Evolutionary conservation across 2,113 vertebrate species (phyloP), one percentile per base, ranked within the genome.

Genomic region (Lepidothrix coronata): DNA sequence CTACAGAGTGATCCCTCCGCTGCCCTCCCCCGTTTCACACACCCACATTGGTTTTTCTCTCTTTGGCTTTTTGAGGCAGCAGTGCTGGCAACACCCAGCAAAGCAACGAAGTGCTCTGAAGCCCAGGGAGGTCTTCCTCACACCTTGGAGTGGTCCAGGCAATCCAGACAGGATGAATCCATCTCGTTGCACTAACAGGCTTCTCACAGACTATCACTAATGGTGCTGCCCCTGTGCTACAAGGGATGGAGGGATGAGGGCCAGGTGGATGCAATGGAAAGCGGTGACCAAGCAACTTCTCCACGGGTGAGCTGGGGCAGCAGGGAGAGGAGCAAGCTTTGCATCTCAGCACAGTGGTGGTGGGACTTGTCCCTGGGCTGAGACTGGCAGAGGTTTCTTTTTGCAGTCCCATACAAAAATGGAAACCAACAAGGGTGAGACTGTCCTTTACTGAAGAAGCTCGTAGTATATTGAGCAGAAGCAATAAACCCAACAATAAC

Each of bases 401-500:
- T 75, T 80, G 88, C 95, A 94, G 94, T 91, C 94, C 87, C 80
- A 20, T 91, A 81, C 17, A 77, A 81, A 93, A 94, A 82, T 65
- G 88, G 94, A 96, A 71, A 95, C 86, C 94, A 94, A 87, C 68
- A 88, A 94, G 88, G 77, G 62, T 91, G 94, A 93, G 96, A 93
- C 81, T 90, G 94, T 97, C 94, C 94, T 96, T 97, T 97, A 95
- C 95, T 88, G 96, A 97, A 96, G 94, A 97, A 97, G 97, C 96
- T 97, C 58, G 5, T 92, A 97, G 89, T 97, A 98, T 97, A 98
- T 14, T 86, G 97, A 98, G 98, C 97, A 97, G 86, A 98, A 98
- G 97, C 96, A 92, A 94, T 91, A 96, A 97, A 97, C 95, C 97
- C 82, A 96, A 95, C 80, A 93, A 96, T 93, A 94, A 96, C 89